Evolutionary conservation across 2,888 invertebrate species (phyloP).

Genomic region (Bellardia pandia): DNA sequence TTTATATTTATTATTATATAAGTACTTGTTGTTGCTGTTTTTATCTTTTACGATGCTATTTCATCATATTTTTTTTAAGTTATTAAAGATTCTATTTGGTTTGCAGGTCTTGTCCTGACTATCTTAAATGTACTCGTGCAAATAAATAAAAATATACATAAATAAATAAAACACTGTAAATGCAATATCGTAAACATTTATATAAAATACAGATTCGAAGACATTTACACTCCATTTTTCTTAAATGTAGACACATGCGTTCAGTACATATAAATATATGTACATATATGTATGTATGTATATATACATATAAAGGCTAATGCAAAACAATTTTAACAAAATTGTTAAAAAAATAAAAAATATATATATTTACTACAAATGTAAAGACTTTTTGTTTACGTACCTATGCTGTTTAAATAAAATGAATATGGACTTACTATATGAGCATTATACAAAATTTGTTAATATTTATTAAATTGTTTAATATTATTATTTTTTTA

Average conservation of each 20-base stretch:
- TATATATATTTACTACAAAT: no score
- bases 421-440: no score
- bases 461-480: no score
- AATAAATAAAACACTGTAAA: background rate
- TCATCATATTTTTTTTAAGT: slow-evolving; percentile 1
- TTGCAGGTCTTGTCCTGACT: background rate
- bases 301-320: no score
- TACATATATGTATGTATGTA: background rate
- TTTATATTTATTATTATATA: slow-evolving; percentile 4
- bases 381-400: no score
- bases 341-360: no score
- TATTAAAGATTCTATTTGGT: background rate
- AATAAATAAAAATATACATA: background rate
- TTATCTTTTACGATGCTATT: background rate
- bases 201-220: background rate
- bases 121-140: background rate
- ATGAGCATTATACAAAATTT: no score
- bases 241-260: background rate
- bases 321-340: no score
- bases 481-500: no score
- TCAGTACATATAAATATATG: background rate
- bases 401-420: no score
- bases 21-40: background rate
- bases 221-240: background rate
- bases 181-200: background rate